Evolutionary conservation across 2,888 invertebrate genomes (phyloP), one percentile per base, ranked within the genome.

Genomic region (Xanthorhoe spadicearia): DNA sequence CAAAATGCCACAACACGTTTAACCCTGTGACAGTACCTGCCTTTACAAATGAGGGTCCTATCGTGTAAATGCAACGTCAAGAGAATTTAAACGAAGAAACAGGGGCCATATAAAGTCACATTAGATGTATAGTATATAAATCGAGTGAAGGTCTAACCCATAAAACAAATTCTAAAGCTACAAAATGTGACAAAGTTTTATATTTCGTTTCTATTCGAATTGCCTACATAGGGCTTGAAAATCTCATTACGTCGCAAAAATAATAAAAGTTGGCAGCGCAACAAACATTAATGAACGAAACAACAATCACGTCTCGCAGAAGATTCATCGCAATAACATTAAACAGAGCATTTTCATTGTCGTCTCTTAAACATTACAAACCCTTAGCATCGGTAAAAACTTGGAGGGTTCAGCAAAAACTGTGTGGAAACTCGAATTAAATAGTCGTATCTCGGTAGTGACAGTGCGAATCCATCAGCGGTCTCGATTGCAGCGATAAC

Each of bases 391-490:
- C 75, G 74, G 73, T 70, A 80, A 81, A 79, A 83, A 81, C 76
- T 76, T 70, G 74, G 75, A 80, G 80, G 84, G 85, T 81, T 77
- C 80, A 78, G 75, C 80, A 89, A 89, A 89, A 90, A 88, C 83
- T 82, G 82, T 79, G 78, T 80, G 82, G 81, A 83, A 89, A 88
- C 85, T 87, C 84, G 86, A 88, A 90, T 90, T 90, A 89, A 90
- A 90, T 86, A 84, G 88, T 84, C 87, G 87, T 86, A 88, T 85
- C 85, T 88, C 76, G 77, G 78, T 77, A 77, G 83, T 85, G 88
- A 88, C 89, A 86, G 83, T 85, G 80, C 76, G 85, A 86, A 90
- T 89, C 87, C 88, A 89, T 90, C 89, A 89, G 84, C 77, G 85
- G 82, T 77, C 79, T 81, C 83, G 84, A 86, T 87, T 83, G 83